phyloP scores from a whole-genome alignment of 2,888 invertebrate species.

The Tineola bisselliella region DNA sequence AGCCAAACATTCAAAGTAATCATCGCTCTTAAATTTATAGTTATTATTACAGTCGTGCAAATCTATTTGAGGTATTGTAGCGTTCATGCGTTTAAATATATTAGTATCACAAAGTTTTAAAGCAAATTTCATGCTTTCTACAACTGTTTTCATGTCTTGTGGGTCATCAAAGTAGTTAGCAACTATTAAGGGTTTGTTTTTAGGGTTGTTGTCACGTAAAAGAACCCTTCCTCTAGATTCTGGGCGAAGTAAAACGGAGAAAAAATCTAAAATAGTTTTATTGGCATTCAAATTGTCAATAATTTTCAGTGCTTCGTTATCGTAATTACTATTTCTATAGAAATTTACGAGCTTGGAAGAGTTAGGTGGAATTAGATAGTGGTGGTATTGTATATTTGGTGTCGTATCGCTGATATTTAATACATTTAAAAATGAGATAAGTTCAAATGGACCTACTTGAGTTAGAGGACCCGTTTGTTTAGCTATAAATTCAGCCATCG shows the following conservation, averaged over 20 bases:
- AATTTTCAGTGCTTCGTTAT: constrained; percentile 17
- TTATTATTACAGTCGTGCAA: constrained; percentile 24
- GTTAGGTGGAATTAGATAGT: constrained; percentile 21
- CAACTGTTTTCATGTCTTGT: constrained; percentile 52
- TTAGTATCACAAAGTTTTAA: constrained; percentile 37
- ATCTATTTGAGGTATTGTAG: constrained; percentile 24
- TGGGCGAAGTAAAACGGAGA: constrained; percentile 37
- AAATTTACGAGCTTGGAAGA: constrained; percentile 11
- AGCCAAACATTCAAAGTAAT: constrained; percentile 73
- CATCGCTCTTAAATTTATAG: constrained; percentile 43
- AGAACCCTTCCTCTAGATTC: constrained; percentile 60
- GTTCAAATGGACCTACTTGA: constrained; percentile 72
- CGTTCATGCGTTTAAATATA: constrained; percentile 36
- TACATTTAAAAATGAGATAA: constrained; percentile 72
- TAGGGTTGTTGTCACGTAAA: constrained; percentile 60
- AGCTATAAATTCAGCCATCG: constrained; percentile 31
- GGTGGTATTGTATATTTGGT: constrained; percentile 47
- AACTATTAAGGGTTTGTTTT: constrained; percentile 63
- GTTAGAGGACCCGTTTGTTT: constrained; percentile 65
- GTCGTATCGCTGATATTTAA: constrained; percentile 62
- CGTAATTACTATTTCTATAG: constrained; percentile 17
- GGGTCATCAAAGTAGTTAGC: constrained; percentile 65
- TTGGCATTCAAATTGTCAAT: constrained; percentile 18
- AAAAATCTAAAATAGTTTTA: constrained; percentile 24
- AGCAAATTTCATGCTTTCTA: constrained; percentile 34